Evolutionary conservation across 2,113 vertebrate genomes (phyloP).

Genomic region (Pelmatolapia mariae): DNA sequence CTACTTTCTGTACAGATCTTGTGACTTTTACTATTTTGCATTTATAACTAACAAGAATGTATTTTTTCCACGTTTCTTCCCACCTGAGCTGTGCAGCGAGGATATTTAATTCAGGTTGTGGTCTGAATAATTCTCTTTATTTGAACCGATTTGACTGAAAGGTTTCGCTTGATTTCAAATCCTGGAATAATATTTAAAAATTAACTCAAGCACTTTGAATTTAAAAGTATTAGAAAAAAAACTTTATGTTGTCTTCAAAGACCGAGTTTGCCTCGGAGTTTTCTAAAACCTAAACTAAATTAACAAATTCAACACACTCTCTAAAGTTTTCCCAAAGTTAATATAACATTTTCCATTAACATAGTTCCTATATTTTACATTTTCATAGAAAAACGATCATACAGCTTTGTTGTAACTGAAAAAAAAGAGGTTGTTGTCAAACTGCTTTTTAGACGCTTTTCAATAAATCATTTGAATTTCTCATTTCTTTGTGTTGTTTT

Average conservation of each 20-base stretch:
- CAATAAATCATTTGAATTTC: conserved; percentile 47
- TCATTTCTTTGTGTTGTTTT: neutral
- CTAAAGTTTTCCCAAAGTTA: neutral
- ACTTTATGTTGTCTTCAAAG: conserved; percentile 2
- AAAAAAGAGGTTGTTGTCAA: conserved; percentile 17
- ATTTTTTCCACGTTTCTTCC: conserved; percentile 1
- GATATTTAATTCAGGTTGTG: neutral
- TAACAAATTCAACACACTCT: neutral
- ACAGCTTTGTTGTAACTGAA: conserved; percentile 27
- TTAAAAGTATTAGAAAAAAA: conserved; percentile 19
- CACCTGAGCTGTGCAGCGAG: neutral
- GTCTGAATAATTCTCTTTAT: neutral
- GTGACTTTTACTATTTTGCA: conserved; percentile 36
- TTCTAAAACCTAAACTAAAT: neutral
- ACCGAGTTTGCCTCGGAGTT: neutral
- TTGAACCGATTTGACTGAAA: conserved; percentile 13
- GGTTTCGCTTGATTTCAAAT: neutral
- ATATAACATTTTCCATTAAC: conserved; percentile 9
- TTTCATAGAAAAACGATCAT: conserved; percentile 40
- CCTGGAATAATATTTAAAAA: conserved; percentile 7
- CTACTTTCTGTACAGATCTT: conserved; percentile 39
- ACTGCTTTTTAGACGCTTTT: conserved; percentile 50
- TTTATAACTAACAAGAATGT: conserved; percentile 28
- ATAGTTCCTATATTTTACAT: conserved; percentile 30
- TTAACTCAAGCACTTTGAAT: conserved; percentile 58